Conservation (phyloP, 1,140 invertebrate genomes). For the Drosophila lini region DNA sequence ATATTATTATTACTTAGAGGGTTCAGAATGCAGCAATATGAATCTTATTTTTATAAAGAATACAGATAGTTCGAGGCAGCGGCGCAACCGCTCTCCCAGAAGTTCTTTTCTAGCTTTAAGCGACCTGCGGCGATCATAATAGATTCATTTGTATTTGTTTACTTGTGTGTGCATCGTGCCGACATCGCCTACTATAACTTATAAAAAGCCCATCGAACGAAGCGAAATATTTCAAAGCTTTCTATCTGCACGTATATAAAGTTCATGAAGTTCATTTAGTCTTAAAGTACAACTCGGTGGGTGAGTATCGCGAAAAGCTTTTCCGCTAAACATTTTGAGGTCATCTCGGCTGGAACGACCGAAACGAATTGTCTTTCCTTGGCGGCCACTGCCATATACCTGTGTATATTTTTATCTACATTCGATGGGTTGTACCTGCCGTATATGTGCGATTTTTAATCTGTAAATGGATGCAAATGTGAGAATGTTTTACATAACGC, state of each 20-base stretch:
- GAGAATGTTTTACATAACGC: slow-evolving; percentile 32
- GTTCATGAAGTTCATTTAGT: slow-evolving; percentile 70
- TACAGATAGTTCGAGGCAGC: slow-evolving; percentile 11
- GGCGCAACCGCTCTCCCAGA: not conserved
- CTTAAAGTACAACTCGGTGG: slow-evolving; percentile 67
- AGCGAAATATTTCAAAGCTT: slow-evolving; percentile 51
- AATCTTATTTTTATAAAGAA: slow-evolving; percentile 2
- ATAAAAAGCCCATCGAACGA: slow-evolving; percentile 31
- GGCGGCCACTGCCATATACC: slow-evolving; percentile 23
- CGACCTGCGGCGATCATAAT: slow-evolving; percentile 31
- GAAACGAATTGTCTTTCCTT: slow-evolving; percentile 23
- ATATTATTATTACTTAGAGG: slow-evolving; percentile 1
- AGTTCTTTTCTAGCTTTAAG: slow-evolving; percentile 5
- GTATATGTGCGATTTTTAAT: slow-evolving; percentile 20
- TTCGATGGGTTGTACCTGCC: slow-evolving; percentile 17
- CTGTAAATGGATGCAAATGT: slow-evolving; percentile 41
- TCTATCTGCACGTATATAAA: slow-evolving; percentile 49
- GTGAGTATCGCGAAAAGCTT: slow-evolving; percentile 64
- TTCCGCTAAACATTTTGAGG: slow-evolving; percentile 63
- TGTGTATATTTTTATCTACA: slow-evolving; percentile 45
- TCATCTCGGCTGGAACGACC: slow-evolving; percentile 41
- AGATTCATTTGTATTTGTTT: slow-evolving; percentile 22
- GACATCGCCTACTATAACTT: slow-evolving; percentile 31
- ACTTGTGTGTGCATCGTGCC: not conserved
- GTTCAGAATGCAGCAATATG: slow-evolving; percentile 16